These are phyloP conservation scores for Allolobophora icterica DNA, from an alignment of 2,888 invertebrate species.

Conservation along the genomic window DNA sequence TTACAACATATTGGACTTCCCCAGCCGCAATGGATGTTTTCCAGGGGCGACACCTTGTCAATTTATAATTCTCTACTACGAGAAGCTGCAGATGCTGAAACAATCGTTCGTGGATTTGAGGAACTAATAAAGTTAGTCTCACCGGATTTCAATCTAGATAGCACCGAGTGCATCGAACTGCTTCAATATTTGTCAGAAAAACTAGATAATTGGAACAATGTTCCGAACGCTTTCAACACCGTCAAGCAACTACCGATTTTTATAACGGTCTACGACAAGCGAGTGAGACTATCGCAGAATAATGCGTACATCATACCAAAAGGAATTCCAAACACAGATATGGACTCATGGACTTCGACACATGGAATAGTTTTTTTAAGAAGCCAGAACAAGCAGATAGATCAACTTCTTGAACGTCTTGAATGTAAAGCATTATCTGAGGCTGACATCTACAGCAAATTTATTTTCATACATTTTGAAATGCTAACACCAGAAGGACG, in stretches of 20 bases:
- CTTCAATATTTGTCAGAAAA: background rate
- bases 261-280: conserved; percentile 45
- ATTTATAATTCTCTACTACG: background rate
- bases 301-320: conserved; percentile 46
- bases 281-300: conserved; percentile 41
- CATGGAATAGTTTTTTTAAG: conserved; percentile 47
- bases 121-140: background rate
- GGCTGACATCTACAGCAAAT: conserved; percentile 46
- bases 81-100: background rate
- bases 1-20: background rate
- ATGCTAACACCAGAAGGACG: conserved; percentile 43
- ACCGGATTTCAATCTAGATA: background rate
- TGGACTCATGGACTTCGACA: conserved; percentile 46
- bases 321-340: conserved; percentile 48
- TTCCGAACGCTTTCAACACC: conserved; percentile 5
- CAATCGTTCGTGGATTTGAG: background rate
- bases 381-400: conserved; percentile 39
- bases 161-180: background rate
- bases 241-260: conserved; percentile 48
- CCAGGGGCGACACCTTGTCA: background rate
- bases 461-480: conserved; percentile 49
- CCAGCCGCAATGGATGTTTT: background rate
- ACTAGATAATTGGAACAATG: background rate
- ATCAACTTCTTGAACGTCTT: conserved; percentile 44
- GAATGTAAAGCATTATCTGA: conserved; percentile 43